A percentile compares a stretch with the other conserved stretches of the same genome.
Evolutionary conservation across 2,888 invertebrate genomes (phyloP).

Genomic region (Polylopha cassiicola): DNA sequence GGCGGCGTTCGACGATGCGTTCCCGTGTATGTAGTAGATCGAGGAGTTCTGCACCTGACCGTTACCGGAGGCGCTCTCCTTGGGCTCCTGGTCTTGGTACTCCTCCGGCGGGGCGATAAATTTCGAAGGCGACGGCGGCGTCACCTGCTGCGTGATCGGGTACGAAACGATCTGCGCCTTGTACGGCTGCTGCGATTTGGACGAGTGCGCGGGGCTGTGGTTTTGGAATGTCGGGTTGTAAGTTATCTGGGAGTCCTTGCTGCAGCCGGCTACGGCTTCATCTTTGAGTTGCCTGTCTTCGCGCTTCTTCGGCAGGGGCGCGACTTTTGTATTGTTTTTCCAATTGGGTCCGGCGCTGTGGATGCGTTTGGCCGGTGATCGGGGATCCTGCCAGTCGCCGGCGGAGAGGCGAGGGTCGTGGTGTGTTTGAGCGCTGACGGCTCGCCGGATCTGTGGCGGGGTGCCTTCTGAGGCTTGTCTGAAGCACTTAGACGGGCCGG

Average conservation of each 20-base stretch:
- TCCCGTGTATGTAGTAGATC: slow-evolving; percentile 70
- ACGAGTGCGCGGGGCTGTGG: slow-evolving; percentile 68
- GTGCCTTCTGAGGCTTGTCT: slow-evolving; percentile 58
- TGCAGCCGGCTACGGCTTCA: slow-evolving; percentile 38
- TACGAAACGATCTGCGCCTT: slow-evolving; percentile 71
- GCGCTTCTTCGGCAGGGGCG: slow-evolving; percentile 58
- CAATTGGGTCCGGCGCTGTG: slow-evolving; percentile 66
- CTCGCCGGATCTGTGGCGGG: slow-evolving; percentile 61
- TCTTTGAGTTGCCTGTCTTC: slow-evolving; percentile 54
- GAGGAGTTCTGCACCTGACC: slow-evolving; percentile 45
- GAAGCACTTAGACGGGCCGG: slow-evolving; percentile 54
- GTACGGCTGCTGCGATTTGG: slow-evolving; percentile 64
- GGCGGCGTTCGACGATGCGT: slow-evolving; percentile 43
- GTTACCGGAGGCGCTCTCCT: slow-evolving; percentile 49
- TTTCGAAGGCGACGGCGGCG: slow-evolving; percentile 65
- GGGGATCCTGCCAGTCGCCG: slow-evolving; percentile 59
- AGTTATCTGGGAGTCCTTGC: slow-evolving; percentile 67
- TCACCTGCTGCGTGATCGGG: slow-evolving; percentile 68
- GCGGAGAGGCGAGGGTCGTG: slow-evolving; percentile 56
- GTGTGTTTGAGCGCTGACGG: slow-evolving; percentile 60
- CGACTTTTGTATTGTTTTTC: slow-evolving; percentile 67
- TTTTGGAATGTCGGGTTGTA: slow-evolving; percentile 75
- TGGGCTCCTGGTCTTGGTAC: slow-evolving; percentile 68
- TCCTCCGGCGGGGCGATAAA: slow-evolving; percentile 70
- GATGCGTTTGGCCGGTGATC: slow-evolving; percentile 66